Evolutionary conservation across 2,797 vertebrate species (phyloP), one percentile per base, ranked within the genome.

Genomic region (Galagoides demidoff): DNA sequence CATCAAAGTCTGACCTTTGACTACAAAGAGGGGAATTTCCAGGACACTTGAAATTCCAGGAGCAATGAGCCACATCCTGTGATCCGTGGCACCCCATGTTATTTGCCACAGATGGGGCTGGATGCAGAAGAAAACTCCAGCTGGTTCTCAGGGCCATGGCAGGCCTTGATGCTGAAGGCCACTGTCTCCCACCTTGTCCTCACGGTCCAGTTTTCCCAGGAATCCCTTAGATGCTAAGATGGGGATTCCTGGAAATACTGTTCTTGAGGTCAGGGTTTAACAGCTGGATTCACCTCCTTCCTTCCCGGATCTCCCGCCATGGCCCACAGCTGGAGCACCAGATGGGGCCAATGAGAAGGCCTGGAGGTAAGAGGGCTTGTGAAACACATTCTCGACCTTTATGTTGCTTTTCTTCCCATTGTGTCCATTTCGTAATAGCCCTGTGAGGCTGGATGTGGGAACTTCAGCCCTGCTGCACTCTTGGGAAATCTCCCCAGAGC

Each of bases 181-280:
- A 23, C 91, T 45, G 83, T 59, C 63, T 59, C 96, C 86, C 96
- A 99, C 99, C 99, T 98, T 99, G 99, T 99, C 99, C 99, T 99
- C 99, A 98, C 99, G 99, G 99, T 99, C 99, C 99, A 99, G 99
- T 99, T 99, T 99, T 99, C 99, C 99, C 99, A 99, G 99, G 99
- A 99, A 99, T 99, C 99, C 99, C 99, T 99, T 99, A 98, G 98
- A 98, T 98, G 96, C 98, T 99, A 98, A 98, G 97, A 99, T 98
- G 99, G 99, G 99, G 99, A 99, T 99, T 99, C 99, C 99, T 99
- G 99, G 99, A 99, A 99, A 99, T 99, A 99, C 99, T 99, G 99
- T 99, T 99, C 99, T 99, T 99, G 99, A 99, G 99, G 99, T 99
- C 97, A 99, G 95, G 99, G 99, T 98, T 98, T 96, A 43, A 98